These are phyloP conservation scores for Dryobotodes eremita DNA, from an alignment of 2,888 invertebrate genomes.

Conservation along the genomic window DNA sequence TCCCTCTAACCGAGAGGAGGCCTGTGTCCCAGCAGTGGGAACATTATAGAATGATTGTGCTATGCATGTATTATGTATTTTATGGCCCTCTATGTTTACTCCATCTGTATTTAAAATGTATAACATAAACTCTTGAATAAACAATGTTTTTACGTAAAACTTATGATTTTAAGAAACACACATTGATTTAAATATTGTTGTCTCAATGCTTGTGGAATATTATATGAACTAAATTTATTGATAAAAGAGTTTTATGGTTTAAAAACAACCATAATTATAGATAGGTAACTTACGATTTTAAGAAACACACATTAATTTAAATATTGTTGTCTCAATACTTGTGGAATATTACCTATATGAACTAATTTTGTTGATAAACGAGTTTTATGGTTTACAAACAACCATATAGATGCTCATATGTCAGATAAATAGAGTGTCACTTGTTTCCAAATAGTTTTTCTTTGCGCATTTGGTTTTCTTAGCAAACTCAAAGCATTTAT, in stretches of 20 bases:
- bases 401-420: background rate
- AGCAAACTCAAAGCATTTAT: too few species aligned
- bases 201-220: slow-evolving; percentile 59
- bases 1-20: too few species aligned
- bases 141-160: slow-evolving; percentile 48
- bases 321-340: slow-evolving; percentile 60
- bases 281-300: slow-evolving; percentile 31
- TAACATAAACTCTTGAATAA: slow-evolving; percentile 21
- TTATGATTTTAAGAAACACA: slow-evolving; percentile 26
- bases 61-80: background rate
- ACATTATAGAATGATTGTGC: too few species aligned
- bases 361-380: background rate
- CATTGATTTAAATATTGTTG: slow-evolving; percentile 57
- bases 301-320: slow-evolving; percentile 43
- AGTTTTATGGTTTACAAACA: slow-evolving; percentile 7
- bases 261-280: background rate
- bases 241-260: background rate
- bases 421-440: background rate
- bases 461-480: background rate
- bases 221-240: slow-evolving; percentile 1
- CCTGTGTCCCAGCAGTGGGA: too few species aligned
- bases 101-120: slow-evolving; percentile 17
- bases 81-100: background rate
- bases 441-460: background rate
- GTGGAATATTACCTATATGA: slow-evolving; percentile 49